phyloP scores from a whole-genome alignment of 2,113 vertebrate species.

The Lipotes vexillifer region DNA sequence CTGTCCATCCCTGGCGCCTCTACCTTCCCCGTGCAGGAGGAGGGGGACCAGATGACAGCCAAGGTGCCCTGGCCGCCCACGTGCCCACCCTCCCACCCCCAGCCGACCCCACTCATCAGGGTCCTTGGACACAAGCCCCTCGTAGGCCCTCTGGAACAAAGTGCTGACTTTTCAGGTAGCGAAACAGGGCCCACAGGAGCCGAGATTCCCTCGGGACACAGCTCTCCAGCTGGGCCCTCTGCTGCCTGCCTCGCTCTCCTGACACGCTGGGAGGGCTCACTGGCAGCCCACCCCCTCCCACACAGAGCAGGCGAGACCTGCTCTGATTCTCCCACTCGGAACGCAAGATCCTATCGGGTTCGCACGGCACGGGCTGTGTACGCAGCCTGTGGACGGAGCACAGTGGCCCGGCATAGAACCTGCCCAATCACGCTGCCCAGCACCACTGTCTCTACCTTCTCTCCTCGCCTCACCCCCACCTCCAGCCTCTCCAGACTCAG shows the following conservation, averaged over 20 bases:
- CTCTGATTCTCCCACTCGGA: neutral
- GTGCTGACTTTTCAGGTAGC: neutral
- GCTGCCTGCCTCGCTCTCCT: neutral
- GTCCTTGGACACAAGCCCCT: neutral
- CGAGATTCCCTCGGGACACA: neutral
- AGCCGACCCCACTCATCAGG: neutral
- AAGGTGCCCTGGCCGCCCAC: neutral
- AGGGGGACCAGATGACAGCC: neutral
- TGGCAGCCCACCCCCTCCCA: fast-evolving
- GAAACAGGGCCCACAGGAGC: neutral
- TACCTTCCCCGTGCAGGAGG: neutral
- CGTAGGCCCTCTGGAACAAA: neutral
- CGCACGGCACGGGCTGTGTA: neutral
- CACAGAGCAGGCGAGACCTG: neutral
- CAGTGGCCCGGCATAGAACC: neutral
- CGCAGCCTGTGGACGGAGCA: fast-evolving
- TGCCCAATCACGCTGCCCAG: fast-evolving
- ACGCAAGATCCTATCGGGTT: fast-evolving
- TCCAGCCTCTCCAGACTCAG: neutral
- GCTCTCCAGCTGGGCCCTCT: neutral
- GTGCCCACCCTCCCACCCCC: neutral
- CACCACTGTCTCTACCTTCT: neutral
- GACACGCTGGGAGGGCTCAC: fast-evolving
- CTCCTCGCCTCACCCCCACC: neutral
- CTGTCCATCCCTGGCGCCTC: neutral